Percentiles rank a stretch among this genome's conserved stretches.
Conservation (phyloP, 2,113 vertebrate genomes). For the Euleptes europaea region DNA sequence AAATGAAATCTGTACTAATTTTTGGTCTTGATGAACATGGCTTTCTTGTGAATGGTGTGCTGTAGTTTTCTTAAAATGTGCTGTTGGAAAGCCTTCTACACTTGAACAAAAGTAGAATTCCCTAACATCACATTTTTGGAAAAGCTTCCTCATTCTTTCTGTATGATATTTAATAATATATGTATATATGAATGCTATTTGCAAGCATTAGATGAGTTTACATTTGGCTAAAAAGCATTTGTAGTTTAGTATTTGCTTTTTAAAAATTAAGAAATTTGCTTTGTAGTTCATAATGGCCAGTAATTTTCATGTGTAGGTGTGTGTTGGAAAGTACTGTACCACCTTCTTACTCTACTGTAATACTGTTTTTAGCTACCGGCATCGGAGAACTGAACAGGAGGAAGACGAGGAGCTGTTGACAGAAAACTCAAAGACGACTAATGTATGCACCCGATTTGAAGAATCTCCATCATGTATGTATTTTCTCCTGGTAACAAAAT, state of each 20-base stretch:
- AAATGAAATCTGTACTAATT: background rate
- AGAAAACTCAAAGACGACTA: slow-evolving; percentile 94
- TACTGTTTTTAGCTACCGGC: slow-evolving; percentile 82
- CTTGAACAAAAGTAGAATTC: background rate
- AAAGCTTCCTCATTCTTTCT: background rate
- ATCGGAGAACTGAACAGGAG: slow-evolving; percentile 96
- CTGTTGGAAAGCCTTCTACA: background rate
- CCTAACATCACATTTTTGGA: background rate
- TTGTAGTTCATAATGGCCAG: background rate
- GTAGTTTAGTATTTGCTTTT: background rate
- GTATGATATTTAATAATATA: background rate
- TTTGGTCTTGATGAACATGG: background rate
- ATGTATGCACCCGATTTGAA: slow-evolving; percentile 95
- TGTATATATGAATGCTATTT: background rate
- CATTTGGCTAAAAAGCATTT: background rate
- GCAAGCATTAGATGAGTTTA: background rate
- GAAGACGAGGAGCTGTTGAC: slow-evolving; percentile 96
- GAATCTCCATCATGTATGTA: slow-evolving; percentile 94
- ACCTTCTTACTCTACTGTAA: background rate
- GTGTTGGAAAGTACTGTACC: background rate
- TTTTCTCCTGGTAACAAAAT: background rate
- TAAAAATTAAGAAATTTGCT: background rate
- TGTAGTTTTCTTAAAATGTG: background rate
- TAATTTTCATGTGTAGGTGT: background rate
- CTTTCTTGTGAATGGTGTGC: background rate